Conservation (phyloP, 2,888 invertebrate genomes). For the Epiblema foenella region DNA sequence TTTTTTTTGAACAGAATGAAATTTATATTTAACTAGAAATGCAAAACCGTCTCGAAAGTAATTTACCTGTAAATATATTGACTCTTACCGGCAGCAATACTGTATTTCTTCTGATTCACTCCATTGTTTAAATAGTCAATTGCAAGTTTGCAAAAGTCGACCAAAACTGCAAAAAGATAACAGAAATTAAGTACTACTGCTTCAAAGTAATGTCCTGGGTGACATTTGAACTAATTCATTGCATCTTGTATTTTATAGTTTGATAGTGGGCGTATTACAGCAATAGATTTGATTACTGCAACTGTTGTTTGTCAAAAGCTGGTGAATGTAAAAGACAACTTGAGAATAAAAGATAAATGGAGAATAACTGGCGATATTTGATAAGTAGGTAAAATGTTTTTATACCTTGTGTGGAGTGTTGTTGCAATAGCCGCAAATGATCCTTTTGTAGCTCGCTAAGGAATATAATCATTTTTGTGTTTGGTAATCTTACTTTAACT, state of each 20-base stretch:
- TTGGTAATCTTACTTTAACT: background rate
- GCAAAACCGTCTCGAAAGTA: too few species aligned
- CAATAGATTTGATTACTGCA: background rate
- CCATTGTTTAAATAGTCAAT: constrained; percentile 88
- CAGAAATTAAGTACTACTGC: too few species aligned
- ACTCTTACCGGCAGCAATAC: constrained; percentile 85
- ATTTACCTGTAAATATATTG: too few species aligned
- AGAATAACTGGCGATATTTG: background rate
- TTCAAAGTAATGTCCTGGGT: background rate
- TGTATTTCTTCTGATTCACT: constrained; percentile 86
- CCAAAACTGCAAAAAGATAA: constrained; percentile 82
- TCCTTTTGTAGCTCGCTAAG: constrained; percentile 78
- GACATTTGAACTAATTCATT: too few species aligned
- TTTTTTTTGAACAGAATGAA: too few species aligned
- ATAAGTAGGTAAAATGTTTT: background rate
- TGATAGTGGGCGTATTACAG: background rate
- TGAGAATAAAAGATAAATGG: too few species aligned
- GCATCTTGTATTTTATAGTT: background rate
- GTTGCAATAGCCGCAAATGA: constrained; percentile 68
- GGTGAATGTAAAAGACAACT: background rate
- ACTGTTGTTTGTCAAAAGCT: background rate
- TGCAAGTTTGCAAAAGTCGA: constrained; percentile 89
- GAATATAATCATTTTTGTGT: constrained; percentile 75
- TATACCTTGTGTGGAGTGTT: constrained; percentile 72
- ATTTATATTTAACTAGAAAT: too few species aligned